Percentiles rank a stretch among this genome's conserved stretches.
phyloP scores from a whole-genome alignment of 2,797 vertebrate genomes.

The Chaetophractus vellerosus region DNA sequence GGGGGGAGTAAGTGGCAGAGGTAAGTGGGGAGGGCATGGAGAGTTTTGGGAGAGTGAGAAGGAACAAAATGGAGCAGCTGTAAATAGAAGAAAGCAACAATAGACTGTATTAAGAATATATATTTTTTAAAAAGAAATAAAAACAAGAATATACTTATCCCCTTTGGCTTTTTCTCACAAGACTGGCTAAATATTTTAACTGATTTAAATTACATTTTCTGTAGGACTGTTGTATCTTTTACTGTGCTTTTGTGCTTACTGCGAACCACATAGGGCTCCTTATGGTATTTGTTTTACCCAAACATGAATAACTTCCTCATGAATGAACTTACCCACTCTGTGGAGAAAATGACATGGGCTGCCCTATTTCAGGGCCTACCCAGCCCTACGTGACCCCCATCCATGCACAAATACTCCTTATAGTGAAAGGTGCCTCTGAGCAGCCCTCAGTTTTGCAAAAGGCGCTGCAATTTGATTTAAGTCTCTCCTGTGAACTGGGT shows the following conservation, averaged over 20 bases:
- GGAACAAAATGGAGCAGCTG: not conserved
- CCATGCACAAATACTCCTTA: not conserved
- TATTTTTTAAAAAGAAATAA: too few relatives aligned
- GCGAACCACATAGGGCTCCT: not conserved
- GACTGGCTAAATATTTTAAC: slow-evolving; percentile 39
- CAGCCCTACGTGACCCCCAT: not conserved
- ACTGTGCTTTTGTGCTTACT: not conserved
- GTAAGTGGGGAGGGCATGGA: not conserved
- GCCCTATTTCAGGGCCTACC: not conserved
- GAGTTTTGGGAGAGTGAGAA: not conserved
- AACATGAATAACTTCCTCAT: not conserved
- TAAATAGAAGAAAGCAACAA: not conserved
- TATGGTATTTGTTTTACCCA: not conserved
- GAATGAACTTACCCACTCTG: not conserved
- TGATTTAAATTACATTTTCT: slow-evolving; percentile 20
- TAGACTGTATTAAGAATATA: not conserved
- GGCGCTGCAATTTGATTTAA: not conserved
- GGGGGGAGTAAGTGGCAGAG: not conserved
- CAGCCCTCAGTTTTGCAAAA: not conserved
- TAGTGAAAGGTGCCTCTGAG: not conserved
- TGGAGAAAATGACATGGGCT: not conserved
- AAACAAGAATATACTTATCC: not conserved
- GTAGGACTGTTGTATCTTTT: not conserved
- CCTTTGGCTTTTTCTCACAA: not conserved
- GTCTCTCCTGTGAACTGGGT: not conserved